Evolutionary conservation across 2,797 vertebrate species (phyloP).

Genomic region (Enteromius paludinosus): DNA sequence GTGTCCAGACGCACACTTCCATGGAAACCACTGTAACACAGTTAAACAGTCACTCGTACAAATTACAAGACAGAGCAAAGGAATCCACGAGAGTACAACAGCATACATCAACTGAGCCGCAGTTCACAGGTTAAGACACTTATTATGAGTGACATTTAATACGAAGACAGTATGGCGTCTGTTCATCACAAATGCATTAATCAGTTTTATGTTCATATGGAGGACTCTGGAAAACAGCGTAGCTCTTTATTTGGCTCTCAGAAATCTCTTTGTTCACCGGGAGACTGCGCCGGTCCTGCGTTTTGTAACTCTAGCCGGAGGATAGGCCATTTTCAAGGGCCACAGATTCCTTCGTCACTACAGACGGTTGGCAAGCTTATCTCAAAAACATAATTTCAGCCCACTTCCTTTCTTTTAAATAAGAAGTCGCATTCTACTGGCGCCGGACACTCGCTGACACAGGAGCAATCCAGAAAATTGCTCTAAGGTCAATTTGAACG

Average conservation of each 20-base stretch:
- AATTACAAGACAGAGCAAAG: constrained; percentile 9
- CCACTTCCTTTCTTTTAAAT: constrained; percentile 70
- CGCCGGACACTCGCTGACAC: constrained; percentile 69
- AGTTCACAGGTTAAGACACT: constrained; percentile 30
- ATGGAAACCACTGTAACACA: constrained; percentile 35
- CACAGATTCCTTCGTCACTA: constrained; percentile 54
- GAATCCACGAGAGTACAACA: constrained; percentile 16
- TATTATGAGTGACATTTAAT: constrained; percentile 42
- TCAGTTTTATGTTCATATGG: constrained; percentile 35
- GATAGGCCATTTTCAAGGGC: constrained; percentile 47
- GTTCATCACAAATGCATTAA: constrained; percentile 38
- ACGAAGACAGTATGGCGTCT: constrained; percentile 36
- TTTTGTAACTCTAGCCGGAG: constrained; percentile 47
- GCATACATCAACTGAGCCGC: constrained; percentile 23
- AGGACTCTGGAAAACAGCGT: constrained; percentile 33
- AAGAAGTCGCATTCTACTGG: constrained; percentile 70
- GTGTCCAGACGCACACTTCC: constrained; percentile 26
- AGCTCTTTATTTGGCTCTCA: constrained; percentile 32
- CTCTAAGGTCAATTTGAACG: constrained; percentile 66
- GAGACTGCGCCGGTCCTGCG: constrained; percentile 24
- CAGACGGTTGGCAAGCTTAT: constrained; percentile 70
- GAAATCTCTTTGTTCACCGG: constrained; percentile 34
- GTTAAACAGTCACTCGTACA: constrained; percentile 33
- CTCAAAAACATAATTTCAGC: constrained; percentile 68
- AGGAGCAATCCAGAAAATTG: constrained; percentile 71